Evolutionary conservation across 2,113 vertebrate species (phyloP).

Genomic region (Phaethon lepturus): DNA sequence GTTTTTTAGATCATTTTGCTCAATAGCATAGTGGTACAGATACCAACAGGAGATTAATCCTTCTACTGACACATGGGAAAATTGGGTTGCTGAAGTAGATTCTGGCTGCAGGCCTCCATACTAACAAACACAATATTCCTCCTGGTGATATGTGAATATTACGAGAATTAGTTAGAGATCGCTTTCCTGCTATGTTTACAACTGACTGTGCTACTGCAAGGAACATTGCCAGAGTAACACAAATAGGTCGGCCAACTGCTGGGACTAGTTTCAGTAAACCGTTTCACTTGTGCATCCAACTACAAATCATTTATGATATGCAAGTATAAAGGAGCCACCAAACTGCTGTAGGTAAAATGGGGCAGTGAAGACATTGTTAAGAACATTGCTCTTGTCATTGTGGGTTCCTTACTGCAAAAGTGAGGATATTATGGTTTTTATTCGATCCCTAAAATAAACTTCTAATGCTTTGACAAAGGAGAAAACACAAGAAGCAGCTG

Average conservation of each 20-base stretch:
- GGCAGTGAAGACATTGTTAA: neutral
- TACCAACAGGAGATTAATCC: neutral
- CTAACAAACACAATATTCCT: neutral
- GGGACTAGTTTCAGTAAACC: slow-evolving; percentile 21
- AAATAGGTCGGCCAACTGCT: neutral
- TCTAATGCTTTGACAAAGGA: neutral
- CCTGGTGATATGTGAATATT: neutral
- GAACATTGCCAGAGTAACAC: neutral
- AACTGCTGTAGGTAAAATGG: neutral
- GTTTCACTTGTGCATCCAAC: neutral
- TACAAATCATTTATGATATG: neutral
- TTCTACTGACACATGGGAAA: neutral
- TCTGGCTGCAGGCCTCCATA: neutral
- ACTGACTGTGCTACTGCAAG: neutral
- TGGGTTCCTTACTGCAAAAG: neutral
- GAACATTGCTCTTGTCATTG: neutral
- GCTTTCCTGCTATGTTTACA: neutral
- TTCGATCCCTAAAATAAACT: neutral
- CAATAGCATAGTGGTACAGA: neutral
- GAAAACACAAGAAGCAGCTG: neutral
- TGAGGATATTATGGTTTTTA: neutral
- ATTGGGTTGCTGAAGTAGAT: neutral
- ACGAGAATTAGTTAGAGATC: neutral
- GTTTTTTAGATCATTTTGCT: neutral
- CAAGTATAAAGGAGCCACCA: neutral